Evolutionary conservation across 2,888 invertebrate genomes (phyloP).

Genomic region (Synanthedon myopaeformis): DNA sequence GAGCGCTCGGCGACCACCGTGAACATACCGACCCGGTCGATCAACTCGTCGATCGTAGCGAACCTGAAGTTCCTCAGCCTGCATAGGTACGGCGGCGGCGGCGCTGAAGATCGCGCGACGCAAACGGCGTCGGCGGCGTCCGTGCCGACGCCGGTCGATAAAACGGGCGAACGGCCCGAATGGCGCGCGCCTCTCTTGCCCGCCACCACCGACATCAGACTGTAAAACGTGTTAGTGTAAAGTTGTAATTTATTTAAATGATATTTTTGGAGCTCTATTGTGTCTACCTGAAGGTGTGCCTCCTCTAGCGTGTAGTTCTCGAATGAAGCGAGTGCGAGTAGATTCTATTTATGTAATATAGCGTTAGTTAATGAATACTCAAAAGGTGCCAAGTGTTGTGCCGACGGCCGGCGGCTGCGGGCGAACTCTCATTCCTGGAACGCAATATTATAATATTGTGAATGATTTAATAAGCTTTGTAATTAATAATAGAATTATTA

Average conservation of each 20-base stretch:
- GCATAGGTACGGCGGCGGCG: constrained; percentile 54
- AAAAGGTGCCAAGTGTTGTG: constrained; percentile 51
- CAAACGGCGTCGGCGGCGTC: constrained; percentile 5
- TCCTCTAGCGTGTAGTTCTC: constrained; percentile 32
- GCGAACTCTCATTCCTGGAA: constrained; percentile 58
- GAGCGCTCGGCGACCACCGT: constrained; percentile 57
- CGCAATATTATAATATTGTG: constrained; percentile 46
- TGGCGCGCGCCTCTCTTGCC: constrained; percentile 17
- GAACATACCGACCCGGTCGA: constrained; percentile 42
- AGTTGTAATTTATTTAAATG: constrained; percentile 37
- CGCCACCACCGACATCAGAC: constrained; percentile 42
- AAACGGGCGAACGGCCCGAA: constrained; percentile 12
- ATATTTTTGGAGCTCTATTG: constrained; percentile 49
- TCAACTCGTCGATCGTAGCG: constrained; percentile 55
- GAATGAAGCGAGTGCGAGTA: constrained; percentile 32
- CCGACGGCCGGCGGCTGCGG: constrained; percentile 19
- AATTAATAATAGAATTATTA: constrained; percentile 10
- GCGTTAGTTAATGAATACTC: constrained; percentile 44
- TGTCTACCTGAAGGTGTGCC: constrained; percentile 57
- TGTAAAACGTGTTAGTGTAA: constrained; percentile 30
- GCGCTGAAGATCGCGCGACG: constrained; percentile 12
- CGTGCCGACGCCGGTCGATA: constrained; percentile 1
- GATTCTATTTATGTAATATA: constrained; percentile 21
- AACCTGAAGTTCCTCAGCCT: constrained; percentile 56
- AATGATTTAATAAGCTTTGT: constrained; percentile 13